Evolutionary conservation across 2,113 vertebrate species (phyloP), one percentile per base, ranked within the genome.

Genomic region (Chamaea fasciata): DNA sequence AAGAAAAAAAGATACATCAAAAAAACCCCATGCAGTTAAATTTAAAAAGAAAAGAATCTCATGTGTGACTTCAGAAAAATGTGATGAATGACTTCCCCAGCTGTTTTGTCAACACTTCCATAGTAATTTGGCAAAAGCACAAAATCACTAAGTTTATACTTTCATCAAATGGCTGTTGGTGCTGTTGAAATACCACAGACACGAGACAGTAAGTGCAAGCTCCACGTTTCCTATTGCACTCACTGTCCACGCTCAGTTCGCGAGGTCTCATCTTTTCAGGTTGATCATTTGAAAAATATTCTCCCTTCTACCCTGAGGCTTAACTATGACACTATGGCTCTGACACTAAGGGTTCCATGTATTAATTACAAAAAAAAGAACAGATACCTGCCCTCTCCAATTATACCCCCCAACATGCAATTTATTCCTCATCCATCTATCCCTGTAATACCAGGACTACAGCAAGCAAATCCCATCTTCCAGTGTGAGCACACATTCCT

Each of bases 61-160:
- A 60, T 96, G 90, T 96, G 76, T 92, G 90, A 74, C 68, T 90
- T 88, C 71, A 88, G 64, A 95, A 92, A 94, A 90, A 95, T 92
- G 94, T 88, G 88, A 95, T 93, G 67, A 90, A 93, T 56, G 21
- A 69, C 90, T 95, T 96, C 60, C 79, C 89, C 60, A 37, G 76
- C 83, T 97, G 94, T 97, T 97, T 94, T 95, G 94, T 96, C 93
- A 96, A 96, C 93, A 50, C 82, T 97, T 92, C 92, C 95, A 97
- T 95, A 96, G 92, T 96, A 96, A 97, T 95, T 93, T 97, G 96
- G 96, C 96, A 94, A 95, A 87, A 86, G 87, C 82, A 82, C 93
- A 93, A 81, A 93, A 94, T 88, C 60, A 69, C 91, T 33, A 39
- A 88, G 92, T 95, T 92, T 87, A 55, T 75, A 69, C 77, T 91